Evolutionary conservation across 2,113 vertebrate species (phyloP).

Genomic region (Urocolius indicus): DNA sequence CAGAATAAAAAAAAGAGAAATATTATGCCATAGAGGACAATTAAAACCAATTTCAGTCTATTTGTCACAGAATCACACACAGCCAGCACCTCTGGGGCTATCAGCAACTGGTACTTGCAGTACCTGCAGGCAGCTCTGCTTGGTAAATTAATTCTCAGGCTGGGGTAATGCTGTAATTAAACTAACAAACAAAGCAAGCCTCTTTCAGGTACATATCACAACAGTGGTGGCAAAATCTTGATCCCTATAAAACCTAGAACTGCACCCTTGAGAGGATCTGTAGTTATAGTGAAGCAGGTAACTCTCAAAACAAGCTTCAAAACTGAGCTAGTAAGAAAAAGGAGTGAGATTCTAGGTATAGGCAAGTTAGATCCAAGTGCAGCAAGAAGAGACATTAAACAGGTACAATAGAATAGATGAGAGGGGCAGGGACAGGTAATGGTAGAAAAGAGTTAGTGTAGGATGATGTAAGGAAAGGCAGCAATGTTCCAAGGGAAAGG

Average conservation of each 20-base stretch:
- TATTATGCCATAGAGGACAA: not conserved
- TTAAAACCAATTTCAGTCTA: slow-evolving; percentile 6
- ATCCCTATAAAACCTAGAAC: not conserved
- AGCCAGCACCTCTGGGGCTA: not conserved
- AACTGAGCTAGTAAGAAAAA: not conserved
- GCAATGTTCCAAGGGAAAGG: not conserved
- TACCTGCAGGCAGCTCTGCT: not conserved
- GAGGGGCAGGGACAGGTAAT: not conserved
- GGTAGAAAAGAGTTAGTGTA: not conserved
- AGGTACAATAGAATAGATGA: not conserved
- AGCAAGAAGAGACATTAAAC: not conserved
- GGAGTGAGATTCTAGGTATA: not conserved
- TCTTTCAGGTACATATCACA: not conserved
- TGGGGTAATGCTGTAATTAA: slow-evolving; percentile 27
- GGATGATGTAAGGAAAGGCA: not conserved
- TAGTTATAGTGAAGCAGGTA: not conserved
- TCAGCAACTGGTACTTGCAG: not conserved
- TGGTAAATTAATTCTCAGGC: slow-evolving; percentile 9
- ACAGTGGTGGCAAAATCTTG: not conserved
- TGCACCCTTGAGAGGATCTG: not conserved
- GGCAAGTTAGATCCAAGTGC: not conserved
- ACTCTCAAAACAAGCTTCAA: not conserved
- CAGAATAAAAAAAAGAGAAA: not conserved
- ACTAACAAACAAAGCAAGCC: slow-evolving; percentile 8
- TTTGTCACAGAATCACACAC: not conserved